phyloP scores from a whole-genome alignment of 2,113 vertebrate genomes.

The Muntiacus muntjak region DNA sequence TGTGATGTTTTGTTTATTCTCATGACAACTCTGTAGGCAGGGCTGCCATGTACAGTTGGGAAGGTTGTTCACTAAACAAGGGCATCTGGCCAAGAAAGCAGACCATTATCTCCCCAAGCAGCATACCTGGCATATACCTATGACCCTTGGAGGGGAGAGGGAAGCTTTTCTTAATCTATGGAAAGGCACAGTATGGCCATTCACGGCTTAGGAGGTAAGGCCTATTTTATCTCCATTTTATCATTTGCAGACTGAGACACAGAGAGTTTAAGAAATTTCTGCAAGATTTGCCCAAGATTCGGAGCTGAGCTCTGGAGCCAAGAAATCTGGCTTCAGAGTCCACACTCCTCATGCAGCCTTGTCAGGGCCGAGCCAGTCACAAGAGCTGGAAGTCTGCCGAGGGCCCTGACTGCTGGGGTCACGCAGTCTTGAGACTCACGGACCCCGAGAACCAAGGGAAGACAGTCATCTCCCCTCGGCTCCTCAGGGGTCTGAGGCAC shows the following conservation, averaged over 20 bases:
- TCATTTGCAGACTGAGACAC: not conserved
- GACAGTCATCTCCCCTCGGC: accelerated
- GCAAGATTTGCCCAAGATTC: not conserved
- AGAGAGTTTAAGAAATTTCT: not conserved
- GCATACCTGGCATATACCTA: too few species aligned
- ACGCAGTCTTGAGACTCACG: not conserved
- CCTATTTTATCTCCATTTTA: not conserved
- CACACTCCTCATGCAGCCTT: not conserved
- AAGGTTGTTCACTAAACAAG: not conserved
- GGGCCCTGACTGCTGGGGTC: not conserved
- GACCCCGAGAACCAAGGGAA: not conserved
- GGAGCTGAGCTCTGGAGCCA: not conserved
- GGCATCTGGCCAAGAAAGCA: not conserved
- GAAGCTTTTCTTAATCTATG: not conserved
- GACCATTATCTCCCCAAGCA: not conserved
- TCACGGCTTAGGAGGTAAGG: not conserved
- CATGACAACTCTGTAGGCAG: not conserved
- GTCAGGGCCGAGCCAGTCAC: not conserved
- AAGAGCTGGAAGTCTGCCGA: not conserved
- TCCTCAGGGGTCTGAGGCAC: not conserved
- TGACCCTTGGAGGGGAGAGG: not conserved
- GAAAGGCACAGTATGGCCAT: not conserved
- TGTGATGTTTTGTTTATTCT: not conserved
- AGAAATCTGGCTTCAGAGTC: not conserved
- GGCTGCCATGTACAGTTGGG: not conserved